Percentiles rank a stretch among this genome's conserved stretches.
Conservation (phyloP, 2,797 vertebrate species). For the Falco novaeseelandiae region DNA sequence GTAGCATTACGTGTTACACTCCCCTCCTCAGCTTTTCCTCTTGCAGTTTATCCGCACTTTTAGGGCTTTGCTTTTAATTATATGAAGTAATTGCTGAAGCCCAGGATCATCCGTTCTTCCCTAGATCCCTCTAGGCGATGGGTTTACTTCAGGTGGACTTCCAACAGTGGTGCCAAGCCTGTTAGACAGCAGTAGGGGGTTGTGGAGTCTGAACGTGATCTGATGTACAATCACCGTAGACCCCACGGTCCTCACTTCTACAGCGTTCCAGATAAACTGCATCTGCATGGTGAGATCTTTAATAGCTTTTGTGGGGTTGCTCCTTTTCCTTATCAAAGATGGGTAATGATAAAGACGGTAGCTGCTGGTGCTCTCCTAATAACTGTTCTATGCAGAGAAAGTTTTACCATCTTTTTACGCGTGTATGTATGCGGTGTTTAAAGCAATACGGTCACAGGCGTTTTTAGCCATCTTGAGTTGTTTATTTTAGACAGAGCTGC, state of each 20-base stretch:
- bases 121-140: neutral
- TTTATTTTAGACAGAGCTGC: neutral
- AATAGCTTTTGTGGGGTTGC: neutral
- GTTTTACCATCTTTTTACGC: neutral
- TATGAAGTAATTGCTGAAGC: neutral
- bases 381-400: neutral
- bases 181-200: neutral
- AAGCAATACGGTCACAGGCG: neutral
- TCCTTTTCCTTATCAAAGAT: neutral
- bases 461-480: fast-evolving
- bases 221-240: neutral
- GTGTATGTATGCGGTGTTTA: fast-evolving
- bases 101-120: neutral
- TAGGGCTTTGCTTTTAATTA: neutral
- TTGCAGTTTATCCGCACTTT: fast-evolving
- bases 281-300: neutral
- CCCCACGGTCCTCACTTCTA: neutral
- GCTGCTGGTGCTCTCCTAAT: neutral
- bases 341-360: neutral
- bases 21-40: neutral
- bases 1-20: neutral
- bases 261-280: neutral
- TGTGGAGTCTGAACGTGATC: neutral
- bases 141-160: neutral
- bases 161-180: neutral